Base-by-base conservation (phyloP, 2,797 vertebrate genomes). In the Falco novaeseelandiae region DNA sequence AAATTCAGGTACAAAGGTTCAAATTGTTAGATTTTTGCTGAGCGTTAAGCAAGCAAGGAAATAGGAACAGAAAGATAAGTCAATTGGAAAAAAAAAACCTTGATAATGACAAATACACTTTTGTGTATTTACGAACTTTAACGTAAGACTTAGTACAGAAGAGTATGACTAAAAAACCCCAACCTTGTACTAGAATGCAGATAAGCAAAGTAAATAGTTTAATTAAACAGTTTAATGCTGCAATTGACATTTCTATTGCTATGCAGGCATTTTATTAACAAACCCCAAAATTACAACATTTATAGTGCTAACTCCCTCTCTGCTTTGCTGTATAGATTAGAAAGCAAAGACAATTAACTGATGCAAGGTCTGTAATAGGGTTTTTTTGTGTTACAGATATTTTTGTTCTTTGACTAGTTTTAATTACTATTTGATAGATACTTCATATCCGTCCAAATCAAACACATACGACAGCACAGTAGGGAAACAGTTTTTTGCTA, bases 211-310 rank as follows among this genome's bases (percentile, higher is more conserved):
- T 83, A 92, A 93, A 94, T 90, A 93, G 90, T 77, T 94, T 93
- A 89, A 42, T 96, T 96, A 89, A 95, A 93, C 59, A 92, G 89
- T 71, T 95, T 94, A 95, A 92, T 95, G 94, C 94, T 95, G 84
- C 89, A 94, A 78, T 78, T 93, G 95, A 92, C 82, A 74, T 67
- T 92, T 93, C 89, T 91, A 69, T 80, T 93, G 87, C 95, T 86
- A 5, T 80, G 89, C 79, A 85, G 73, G 77, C 79, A 81, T 80
- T 89, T 93, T 89, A 96, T 94, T 91, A 96, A 91, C 83, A 93
- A 93, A 96, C 80, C 55, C 87, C 92, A 63, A 95, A 92, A 71
- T 87, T 49, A 78, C 20, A 76, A 96, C 36, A 74, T 93, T 95
- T 95, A 83, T 63, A 48, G 71, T 85, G 71, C 89, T 95, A 83